Evolutionary conservation across 2,888 invertebrate species (phyloP).

Genomic region (Caenorhabditis sp.): DNA sequence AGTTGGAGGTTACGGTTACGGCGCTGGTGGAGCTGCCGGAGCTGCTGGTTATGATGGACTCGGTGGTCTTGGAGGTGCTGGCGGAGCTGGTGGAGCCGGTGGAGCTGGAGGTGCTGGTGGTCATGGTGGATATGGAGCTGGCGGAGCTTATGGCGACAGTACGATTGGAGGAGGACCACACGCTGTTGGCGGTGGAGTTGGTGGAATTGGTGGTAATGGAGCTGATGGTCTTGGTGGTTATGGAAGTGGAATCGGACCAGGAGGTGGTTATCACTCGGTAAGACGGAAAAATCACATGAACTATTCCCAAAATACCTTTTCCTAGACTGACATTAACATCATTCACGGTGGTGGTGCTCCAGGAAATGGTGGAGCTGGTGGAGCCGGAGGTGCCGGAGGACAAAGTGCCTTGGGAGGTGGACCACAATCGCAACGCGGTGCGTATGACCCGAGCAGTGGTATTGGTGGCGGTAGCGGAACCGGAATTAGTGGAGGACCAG

Average conservation of each 20-base stretch:
- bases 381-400: constrained; percentile 12
- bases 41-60: constrained; percentile 3
- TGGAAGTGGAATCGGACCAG: background rate
- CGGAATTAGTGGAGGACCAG: constrained; percentile 49
- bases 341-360: background rate
- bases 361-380: constrained; percentile 12
- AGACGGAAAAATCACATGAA: no score
- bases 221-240: background rate
- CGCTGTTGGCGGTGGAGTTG: constrained; percentile 4
- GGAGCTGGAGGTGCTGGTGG: constrained; percentile 13
- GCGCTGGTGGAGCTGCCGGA: constrained; percentile 22
- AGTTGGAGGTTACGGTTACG: constrained; percentile 15
- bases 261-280: no score
- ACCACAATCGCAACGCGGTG: constrained; percentile 29
- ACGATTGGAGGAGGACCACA: constrained; percentile 19
- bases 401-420: constrained; percentile 27
- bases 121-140: constrained; percentile 23
- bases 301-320: no score
- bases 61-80: constrained; percentile 11
- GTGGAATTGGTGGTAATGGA: background rate
- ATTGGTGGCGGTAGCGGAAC: constrained; percentile 29
- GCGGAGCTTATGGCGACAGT: constrained; percentile 27
- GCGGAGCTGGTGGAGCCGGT: constrained; percentile 20
- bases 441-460: constrained; percentile 36
- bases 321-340: constrained; percentile 18